Conservation (phyloP, 2,113 vertebrate species). For the Paracanthobrama guichenoti region DNA sequence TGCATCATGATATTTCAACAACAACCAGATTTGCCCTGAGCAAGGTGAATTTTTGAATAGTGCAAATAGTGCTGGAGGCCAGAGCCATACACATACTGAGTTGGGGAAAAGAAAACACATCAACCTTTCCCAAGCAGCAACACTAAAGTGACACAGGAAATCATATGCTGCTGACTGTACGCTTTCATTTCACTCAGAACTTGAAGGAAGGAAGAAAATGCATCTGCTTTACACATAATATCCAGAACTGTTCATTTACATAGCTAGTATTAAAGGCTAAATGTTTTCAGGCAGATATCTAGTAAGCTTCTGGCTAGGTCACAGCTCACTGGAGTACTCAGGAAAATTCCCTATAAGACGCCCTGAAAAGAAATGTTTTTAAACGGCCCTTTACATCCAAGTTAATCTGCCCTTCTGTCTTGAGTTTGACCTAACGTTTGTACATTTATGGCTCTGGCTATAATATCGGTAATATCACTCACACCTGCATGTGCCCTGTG, state of each 20-base stretch:
- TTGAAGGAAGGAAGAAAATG: neutral
- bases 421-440: constrained; percentile 13
- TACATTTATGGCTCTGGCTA: constrained; percentile 33
- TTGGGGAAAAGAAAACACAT: constrained; percentile 4
- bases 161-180: neutral
- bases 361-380: constrained; percentile 1
- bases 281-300: neutral
- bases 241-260: constrained; percentile 4
- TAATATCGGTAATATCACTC: constrained; percentile 33
- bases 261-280: neutral
- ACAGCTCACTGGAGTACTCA: neutral
- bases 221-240: neutral
- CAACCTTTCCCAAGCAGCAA: neutral
- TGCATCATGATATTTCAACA: constrained; percentile 46
- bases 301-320: constrained; percentile 8
- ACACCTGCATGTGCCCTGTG: constrained; percentile 57
- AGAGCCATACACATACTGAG: constrained; percentile 23
- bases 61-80: constrained; percentile 75
- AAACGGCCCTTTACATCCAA: neutral
- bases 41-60: constrained; percentile 80
- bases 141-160: neutral
- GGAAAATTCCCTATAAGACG: neutral
- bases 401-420: constrained; percentile 2
- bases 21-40: constrained; percentile 83
- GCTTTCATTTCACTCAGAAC: neutral